Conservation (phyloP, 2,888 invertebrate genomes). For the Apantesis nais region DNA sequence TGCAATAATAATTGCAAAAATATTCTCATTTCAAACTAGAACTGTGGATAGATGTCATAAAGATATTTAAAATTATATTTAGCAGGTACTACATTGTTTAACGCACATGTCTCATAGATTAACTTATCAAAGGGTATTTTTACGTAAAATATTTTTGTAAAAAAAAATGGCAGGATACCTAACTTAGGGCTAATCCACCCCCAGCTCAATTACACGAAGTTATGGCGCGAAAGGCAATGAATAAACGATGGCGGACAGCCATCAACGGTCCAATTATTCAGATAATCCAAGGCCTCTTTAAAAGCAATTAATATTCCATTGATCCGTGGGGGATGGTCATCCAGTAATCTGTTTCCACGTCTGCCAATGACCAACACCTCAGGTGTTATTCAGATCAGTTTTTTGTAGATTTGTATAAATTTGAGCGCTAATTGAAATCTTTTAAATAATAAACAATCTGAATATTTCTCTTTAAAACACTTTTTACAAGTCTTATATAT, state of each 20-base stretch:
- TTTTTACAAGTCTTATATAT: too few relatives aligned
- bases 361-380: slow-evolving; percentile 43
- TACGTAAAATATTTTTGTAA: background rate
- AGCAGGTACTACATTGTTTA: background rate
- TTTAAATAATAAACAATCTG: background rate
- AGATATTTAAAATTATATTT: too few relatives aligned
- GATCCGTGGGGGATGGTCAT: slow-evolving; percentile 53
- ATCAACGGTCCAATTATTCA: slow-evolving; percentile 70
- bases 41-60: too few relatives aligned
- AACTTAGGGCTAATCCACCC: slow-evolving; percentile 19
- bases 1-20: background rate
- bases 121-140: background rate
- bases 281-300: slow-evolving; percentile 74
- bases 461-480: background rate
- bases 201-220: slow-evolving; percentile 39
- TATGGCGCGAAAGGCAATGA: slow-evolving; percentile 43
- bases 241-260: slow-evolving; percentile 54
- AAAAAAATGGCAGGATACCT: background rate
- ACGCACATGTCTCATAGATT: background rate
- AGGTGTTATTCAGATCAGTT: slow-evolving; percentile 24
- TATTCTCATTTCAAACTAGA: too few relatives aligned
- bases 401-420: slow-evolving; percentile 2
- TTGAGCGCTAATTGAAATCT: background rate
- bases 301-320: slow-evolving; percentile 79
- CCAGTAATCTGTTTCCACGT: slow-evolving; percentile 47